phyloP scores from a whole-genome alignment of 1,140 invertebrate species.

The Zaprionus inermis region DNA sequence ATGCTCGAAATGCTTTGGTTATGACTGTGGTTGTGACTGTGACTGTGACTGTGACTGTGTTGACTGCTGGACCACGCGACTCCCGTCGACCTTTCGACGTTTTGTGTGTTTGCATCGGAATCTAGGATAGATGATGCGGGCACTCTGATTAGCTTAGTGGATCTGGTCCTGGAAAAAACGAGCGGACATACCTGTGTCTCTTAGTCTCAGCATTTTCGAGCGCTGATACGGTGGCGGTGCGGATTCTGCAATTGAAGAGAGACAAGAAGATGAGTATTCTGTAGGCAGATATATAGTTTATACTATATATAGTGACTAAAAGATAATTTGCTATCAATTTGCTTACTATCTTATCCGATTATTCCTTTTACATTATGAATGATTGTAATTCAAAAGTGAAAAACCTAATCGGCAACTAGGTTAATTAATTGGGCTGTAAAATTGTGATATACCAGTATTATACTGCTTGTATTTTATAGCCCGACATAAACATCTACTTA shows the following conservation, averaged over 20 bases:
- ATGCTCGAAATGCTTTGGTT: slow-evolving; percentile 66
- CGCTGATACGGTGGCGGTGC: slow-evolving; percentile 90
- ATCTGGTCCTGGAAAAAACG: neutral
- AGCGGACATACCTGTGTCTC: slow-evolving; percentile 88
- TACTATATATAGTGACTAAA: too few relatives aligned
- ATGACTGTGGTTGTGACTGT: slow-evolving; percentile 3
- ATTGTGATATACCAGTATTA: neutral
- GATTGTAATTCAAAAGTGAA: neutral
- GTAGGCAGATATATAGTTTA: neutral
- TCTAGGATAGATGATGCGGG: slow-evolving; percentile 40
- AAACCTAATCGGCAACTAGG: neutral
- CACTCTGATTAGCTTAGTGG: slow-evolving; percentile 16
- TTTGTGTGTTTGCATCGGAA: slow-evolving; percentile 72
- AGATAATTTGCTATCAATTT: neutral
- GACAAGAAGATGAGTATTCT: slow-evolving; percentile 7
- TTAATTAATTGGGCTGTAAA: neutral
- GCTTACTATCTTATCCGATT: neutral
- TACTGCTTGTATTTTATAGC: neutral
- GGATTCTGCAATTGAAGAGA: slow-evolving; percentile 86
- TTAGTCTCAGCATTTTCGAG: slow-evolving; percentile 88
- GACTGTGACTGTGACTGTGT: slow-evolving; percentile 14
- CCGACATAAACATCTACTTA: neutral
- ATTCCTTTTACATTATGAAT: neutral
- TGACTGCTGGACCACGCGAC: slow-evolving; percentile 46
- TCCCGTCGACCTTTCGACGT: slow-evolving; percentile 58